Evolutionary conservation across 37 sponge, comb jelly and placozoan genomes (phyloP), one percentile per base, ranked within the genome.

Genomic region (Theonella swinhoei): DNA sequence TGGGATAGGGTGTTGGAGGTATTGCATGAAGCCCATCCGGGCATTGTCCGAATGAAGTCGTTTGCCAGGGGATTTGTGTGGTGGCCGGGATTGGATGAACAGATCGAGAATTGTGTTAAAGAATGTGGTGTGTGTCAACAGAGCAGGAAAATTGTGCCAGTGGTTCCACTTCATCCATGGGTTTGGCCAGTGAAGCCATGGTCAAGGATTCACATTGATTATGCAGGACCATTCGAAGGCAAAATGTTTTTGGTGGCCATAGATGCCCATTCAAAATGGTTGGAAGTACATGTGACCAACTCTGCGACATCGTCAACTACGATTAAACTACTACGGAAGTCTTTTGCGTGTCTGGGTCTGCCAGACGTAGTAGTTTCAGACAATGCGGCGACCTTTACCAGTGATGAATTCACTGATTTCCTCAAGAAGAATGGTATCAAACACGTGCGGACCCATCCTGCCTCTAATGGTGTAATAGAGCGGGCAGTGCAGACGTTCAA

Each of bases 401-500:
- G n/a, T n/a, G n/a, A n/a, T n/a, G n/a, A n/a, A n/a, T n/a, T n/a
- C n/a, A n/a, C n/a, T n/a, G n/a, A n/a, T n/a, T n/a, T n/a, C n/a
- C n/a, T 72, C 34, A 72, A 30, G 73, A 72, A 72, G 38, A 72
- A 72, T 72, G 73, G 73, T 72, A 72, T 72, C 38, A 72, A 34
- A 37, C 73, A 72, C 73, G 25, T 72, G 26, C 32, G 36, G 60
- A 58, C 60, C n/a, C n/a, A n/a, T n/a, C n/a, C n/a, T n/a, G n/a
- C n/a, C n/a, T n/a, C n/a, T n/a, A n/a, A n/a, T n/a, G n/a, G n/a
- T n/a, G n/a, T n/a, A n/a, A n/a, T 58, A 8, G 77, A 76, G 62
- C 42, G 77, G 77, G 77, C 77, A 23, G 65, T 79, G 23, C 80
- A 64, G 67, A 79, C 80, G n/a, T 65, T 79, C 35, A 79, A 79